Evolutionary conservation across 2,797 vertebrate species (phyloP).

Genomic region (Phrynocephalus forsythii): DNA sequence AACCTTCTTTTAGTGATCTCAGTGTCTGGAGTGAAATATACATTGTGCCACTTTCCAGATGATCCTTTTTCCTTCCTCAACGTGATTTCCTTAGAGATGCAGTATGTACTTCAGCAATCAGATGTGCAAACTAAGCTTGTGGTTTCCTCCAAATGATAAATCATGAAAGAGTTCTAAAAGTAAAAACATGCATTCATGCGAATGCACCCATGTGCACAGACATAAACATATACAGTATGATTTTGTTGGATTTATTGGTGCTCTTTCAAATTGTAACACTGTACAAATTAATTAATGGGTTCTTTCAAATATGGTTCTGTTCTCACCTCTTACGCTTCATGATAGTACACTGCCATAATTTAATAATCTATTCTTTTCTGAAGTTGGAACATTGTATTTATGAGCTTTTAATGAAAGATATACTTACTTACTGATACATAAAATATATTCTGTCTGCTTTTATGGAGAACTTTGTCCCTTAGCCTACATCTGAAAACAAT

Average conservation of each 20-base stretch:
- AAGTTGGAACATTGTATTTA: slow-evolving; percentile 41
- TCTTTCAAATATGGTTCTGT: neutral
- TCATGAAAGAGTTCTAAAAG: too few species aligned
- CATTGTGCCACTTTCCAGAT: neutral
- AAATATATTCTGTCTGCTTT: neutral
- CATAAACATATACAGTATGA: neutral
- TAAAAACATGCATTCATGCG: too few species aligned
- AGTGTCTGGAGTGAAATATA: neutral
- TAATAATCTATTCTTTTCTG: slow-evolving; percentile 12
- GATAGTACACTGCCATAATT: slow-evolving; percentile 27
- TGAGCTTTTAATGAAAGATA: slow-evolving; percentile 40
- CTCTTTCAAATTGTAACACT: slow-evolving; percentile 22
- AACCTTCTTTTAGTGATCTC: neutral
- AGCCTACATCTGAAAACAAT: neutral
- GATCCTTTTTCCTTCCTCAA: too few species aligned
- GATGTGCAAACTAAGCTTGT: too few species aligned
- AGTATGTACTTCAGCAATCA: too few species aligned
- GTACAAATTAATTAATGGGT: slow-evolving; percentile 22
- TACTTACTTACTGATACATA: slow-evolving; percentile 40
- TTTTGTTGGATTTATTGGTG: slow-evolving; percentile 33
- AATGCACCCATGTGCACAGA: neutral
- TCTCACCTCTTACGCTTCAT: neutral
- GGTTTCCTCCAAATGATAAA: too few species aligned
- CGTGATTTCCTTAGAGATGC: too few species aligned
- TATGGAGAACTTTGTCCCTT: neutral